phyloP scores from a whole-genome alignment of 2,113 vertebrate species.

The Lonchura striata region DNA sequence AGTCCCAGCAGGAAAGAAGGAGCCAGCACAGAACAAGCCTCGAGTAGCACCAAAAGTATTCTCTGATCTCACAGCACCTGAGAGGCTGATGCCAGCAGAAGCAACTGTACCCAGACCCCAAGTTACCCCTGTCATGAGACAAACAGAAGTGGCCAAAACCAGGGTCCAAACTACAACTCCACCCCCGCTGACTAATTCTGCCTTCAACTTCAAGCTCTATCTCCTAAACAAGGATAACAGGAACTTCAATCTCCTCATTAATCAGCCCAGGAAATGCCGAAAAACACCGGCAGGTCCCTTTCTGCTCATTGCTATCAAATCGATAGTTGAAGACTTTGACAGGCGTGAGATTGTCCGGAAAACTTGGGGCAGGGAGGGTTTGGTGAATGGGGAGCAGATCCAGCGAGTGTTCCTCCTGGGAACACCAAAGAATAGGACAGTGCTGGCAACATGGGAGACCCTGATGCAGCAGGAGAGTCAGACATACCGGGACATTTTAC shows the following conservation, averaged over 20 bases:
- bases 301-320: conserved; percentile 93
- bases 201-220: conserved; percentile 88
- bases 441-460: conserved; percentile 82
- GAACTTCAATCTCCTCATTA: conserved; percentile 86
- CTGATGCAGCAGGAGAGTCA: conserved; percentile 88
- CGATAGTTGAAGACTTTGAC: conserved; percentile 87
- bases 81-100: not conserved
- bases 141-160: not conserved
- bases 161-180: conserved; percentile 4
- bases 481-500: conserved; percentile 83
- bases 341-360: conserved; percentile 93
- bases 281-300: conserved; percentile 67
- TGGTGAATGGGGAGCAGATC: conserved; percentile 73
- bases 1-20: conserved; percentile 21
- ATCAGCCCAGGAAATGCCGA: conserved; percentile 89
- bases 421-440: conserved; percentile 77
- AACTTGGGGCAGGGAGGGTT: conserved; percentile 90
- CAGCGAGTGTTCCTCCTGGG: conserved; percentile 90
- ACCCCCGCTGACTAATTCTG: conserved; percentile 17
- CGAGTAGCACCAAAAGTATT: not conserved
- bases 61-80: not conserved
- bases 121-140: not conserved
- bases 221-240: conserved; percentile 88
- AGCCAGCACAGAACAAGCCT: not conserved
- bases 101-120: not conserved